Base-by-base conservation (phyloP, 2,888 invertebrate species). In the Acleris literana region DNA sequence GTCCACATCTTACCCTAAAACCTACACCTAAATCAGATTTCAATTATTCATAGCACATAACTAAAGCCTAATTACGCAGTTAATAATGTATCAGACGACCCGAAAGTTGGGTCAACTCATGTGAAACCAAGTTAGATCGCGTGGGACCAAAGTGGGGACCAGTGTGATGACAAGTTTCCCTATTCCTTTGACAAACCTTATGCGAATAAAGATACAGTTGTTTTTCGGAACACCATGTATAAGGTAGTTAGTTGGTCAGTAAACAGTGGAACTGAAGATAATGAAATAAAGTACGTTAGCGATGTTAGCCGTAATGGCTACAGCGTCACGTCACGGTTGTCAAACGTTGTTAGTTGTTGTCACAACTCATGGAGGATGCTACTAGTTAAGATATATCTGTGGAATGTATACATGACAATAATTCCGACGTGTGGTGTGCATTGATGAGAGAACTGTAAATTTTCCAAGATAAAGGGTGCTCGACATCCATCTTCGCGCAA, bases 221-320 rank as follows among this genome's bases (percentile, higher is more conserved):
- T 39, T 13, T 39, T 39, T 39, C 3, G 4, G 39, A 39, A 11
- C 39, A 13, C 39, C 39, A 39, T 39, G 39, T 13, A 4, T 39
- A 13, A 11, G 11, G 4, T 11, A 39, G 4, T 3, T 13, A 39
- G 39, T 39, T 39, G 11, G 39, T 13, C 13, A 13, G 39, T 39
- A 39, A 39, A 39, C 39, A 39, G 11, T 39, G 39, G 39, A 39
- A 39, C 13, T 39, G 39, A 13, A 39, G 44, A 29, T 60, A 64
- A 64, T 60, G 54, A 60, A 64, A 64, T 64, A 60, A 54, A 54
- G 29, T 49, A 43, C 29, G 59, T 60, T 64, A 64, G 22, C 29
- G 49, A 25, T 64, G 59, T 60, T 64, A 64, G 22, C 29, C 43
- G 25, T 64, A 59, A 49, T 51, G 49, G 29, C 25, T 18, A 33